Conservation (phyloP, 2,113 vertebrate species). For the human (Homo sapiens) region GRCh38 chr9:70950001-70950500, state of each 20-base stretch:
- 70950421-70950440: neutral
- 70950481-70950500: neutral
- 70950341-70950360: neutral
- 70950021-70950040: neutral
- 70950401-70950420: neutral
- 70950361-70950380: neutral
- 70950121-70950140: neutral
- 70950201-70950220: neutral
- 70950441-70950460: neutral
- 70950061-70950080: neutral
- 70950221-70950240: neutral
- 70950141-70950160: constrained; percentile 52
- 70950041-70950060: neutral
- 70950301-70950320: constrained; percentile 50
- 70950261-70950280: constrained; percentile 28
- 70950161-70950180: constrained; percentile 45
- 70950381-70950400: neutral
- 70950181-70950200: neutral
- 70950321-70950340: neutral
- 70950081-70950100: neutral
- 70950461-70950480: neutral
- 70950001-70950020: constrained; percentile 19
- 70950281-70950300: neutral
- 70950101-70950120: constrained; percentile 11
- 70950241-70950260: neutral